phyloP scores from a whole-genome alignment of 2,888 invertebrate genomes.

The Drosophila flavopinicola region DNA sequence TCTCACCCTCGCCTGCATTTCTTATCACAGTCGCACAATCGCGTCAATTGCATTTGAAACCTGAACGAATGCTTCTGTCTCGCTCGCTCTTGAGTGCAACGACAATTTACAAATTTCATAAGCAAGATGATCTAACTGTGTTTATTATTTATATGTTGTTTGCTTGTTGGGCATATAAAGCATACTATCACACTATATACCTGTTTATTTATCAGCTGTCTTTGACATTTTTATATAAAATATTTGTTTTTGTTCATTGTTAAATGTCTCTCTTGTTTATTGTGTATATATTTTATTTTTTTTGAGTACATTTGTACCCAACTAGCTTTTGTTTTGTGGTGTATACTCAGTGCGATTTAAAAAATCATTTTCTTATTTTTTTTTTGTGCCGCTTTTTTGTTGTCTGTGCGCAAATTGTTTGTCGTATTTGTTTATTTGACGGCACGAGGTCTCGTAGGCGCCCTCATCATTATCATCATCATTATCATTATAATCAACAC shows the following conservation, averaged over 20 bases:
- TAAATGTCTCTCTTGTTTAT: too few relatives aligned
- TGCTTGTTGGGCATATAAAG: neutral
- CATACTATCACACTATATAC: too few relatives aligned
- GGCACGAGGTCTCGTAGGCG: slow-evolving; percentile 2
- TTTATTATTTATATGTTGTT: too few relatives aligned
- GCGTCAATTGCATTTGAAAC: slow-evolving; percentile 22
- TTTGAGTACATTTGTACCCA: too few relatives aligned
- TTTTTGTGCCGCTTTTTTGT: neutral
- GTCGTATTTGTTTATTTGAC: slow-evolving; percentile 21
- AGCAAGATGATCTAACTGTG: slow-evolving; percentile 12
- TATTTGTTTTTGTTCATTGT: neutral
- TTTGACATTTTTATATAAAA: too few relatives aligned
- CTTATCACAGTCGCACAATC: slow-evolving; percentile 25
- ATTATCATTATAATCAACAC: slow-evolving; percentile 5
- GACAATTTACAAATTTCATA: slow-evolving; percentile 24
- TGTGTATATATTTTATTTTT: too few relatives aligned
- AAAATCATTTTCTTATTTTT: neutral
- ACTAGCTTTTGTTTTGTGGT: neutral
- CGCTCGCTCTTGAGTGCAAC: too few relatives aligned
- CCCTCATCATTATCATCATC: slow-evolving; percentile 15
- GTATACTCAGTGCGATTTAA: slow-evolving; percentile 10
- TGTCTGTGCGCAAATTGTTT: slow-evolving; percentile 16
- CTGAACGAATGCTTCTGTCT: slow-evolving; percentile 19
- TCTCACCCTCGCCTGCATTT: slow-evolving; percentile 7
- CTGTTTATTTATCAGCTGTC: too few relatives aligned